These are phyloP conservation scores for Aotus griseimembra DNA, from an alignment of 2,797 vertebrate species.

Conservation along the genomic window DNA sequence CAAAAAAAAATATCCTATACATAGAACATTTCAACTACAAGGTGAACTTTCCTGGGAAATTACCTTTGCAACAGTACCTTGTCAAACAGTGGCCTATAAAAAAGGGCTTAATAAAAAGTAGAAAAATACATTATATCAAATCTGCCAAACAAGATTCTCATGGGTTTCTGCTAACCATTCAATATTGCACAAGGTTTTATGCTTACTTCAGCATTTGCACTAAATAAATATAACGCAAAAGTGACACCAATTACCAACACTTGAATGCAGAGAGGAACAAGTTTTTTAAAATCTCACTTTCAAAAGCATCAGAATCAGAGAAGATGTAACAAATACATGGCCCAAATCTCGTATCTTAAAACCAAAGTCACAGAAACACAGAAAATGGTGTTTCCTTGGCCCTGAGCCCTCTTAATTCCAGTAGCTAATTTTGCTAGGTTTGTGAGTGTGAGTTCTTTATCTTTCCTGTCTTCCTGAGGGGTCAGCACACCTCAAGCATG, in stretches of 20 bases:
- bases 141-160: neutral
- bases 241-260: neutral
- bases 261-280: neutral
- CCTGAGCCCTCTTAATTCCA: neutral
- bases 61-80: neutral
- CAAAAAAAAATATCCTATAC: neutral
- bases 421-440: neutral
- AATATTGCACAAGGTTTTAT: neutral
- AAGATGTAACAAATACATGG: neutral
- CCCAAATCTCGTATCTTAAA: neutral
- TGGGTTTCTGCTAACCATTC: constrained; percentile 30
- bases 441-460: neutral
- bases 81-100: constrained; percentile 3
- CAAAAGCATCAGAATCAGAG: neutral
- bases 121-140: constrained; percentile 18
- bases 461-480: neutral
- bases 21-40: neutral
- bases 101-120: constrained; percentile 15
- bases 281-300: neutral
- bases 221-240: constrained; percentile 1
- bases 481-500: neutral
- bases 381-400: neutral
- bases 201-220: constrained; percentile 34
- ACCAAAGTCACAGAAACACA: neutral
- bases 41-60: constrained; percentile 36